These are phyloP conservation scores for Clarias fuscus DNA, from an alignment of 2,797 vertebrate genomes.

Conservation along the genomic window DNA sequence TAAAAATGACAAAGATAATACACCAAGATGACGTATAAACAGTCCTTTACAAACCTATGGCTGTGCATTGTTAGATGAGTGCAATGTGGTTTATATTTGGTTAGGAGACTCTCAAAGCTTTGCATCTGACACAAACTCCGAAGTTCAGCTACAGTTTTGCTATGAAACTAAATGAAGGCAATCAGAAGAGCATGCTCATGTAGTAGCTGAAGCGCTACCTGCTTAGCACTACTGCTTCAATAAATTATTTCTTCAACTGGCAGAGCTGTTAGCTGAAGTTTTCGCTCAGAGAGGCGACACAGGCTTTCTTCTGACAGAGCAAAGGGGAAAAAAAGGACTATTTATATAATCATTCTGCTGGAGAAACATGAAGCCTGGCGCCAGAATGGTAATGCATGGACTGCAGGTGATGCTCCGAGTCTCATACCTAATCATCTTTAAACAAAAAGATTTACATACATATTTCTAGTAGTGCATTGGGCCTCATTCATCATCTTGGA, in stretches of 20 bases:
- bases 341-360: neutral
- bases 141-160: slow-evolving; percentile 31
- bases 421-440: slow-evolving; percentile 8
- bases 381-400: slow-evolving; percentile 6
- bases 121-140: slow-evolving; percentile 12
- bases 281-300: slow-evolving; percentile 12
- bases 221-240: neutral
- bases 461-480: neutral
- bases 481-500: neutral
- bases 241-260: neutral
- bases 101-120: slow-evolving; percentile 56
- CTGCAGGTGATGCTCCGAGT: neutral
- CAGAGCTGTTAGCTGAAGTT: neutral
- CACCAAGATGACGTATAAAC: slow-evolving; percentile 56
- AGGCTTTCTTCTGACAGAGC: slow-evolving; percentile 1
- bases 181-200: slow-evolving; percentile 6
- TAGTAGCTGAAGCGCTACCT: slow-evolving; percentile 5
- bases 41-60: slow-evolving; percentile 62
- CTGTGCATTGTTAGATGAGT: slow-evolving; percentile 61
- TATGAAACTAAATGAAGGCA: neutral
- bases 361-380: neutral
- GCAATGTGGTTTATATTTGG: slow-evolving; percentile 68
- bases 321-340: neutral
- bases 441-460: neutral
- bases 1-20: slow-evolving; percentile 23